phyloP scores from a whole-genome alignment of 2,113 vertebrate species.

The Cryptomyrus ogoouensis region DNA sequence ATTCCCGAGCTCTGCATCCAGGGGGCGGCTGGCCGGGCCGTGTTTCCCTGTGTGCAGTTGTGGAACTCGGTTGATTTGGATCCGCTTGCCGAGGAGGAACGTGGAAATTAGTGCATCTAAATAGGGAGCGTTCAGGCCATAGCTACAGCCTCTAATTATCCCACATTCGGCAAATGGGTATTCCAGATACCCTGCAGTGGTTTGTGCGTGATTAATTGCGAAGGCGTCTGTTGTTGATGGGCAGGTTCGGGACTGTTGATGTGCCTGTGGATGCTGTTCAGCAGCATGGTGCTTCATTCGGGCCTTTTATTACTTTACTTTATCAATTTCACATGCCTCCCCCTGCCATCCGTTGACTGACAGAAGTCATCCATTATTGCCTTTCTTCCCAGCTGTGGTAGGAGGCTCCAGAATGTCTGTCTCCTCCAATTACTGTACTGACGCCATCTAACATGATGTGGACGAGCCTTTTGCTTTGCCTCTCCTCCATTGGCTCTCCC shows the following conservation, averaged over 20 bases:
- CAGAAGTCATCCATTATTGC: conserved; percentile 31
- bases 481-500: background rate
- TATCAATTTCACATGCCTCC: conserved; percentile 20
- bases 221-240: conserved; percentile 23
- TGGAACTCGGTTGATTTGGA: background rate
- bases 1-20: background rate
- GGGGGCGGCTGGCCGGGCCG: conserved; percentile 24
- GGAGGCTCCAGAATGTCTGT: conserved; percentile 18
- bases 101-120: background rate
- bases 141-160: conserved; percentile 20
- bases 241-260: conserved; percentile 6
- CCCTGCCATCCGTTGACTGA: background rate
- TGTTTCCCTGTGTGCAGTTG: background rate
- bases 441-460: background rate
- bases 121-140: background rate
- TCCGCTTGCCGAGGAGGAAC: background rate
- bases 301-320: conserved; percentile 30
- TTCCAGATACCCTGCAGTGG: conserved; percentile 34
- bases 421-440: conserved; percentile 19
- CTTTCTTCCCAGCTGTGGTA: conserved; percentile 6
- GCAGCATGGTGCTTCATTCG: conserved; percentile 27
- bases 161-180: conserved; percentile 20
- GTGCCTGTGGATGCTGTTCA: conserved; percentile 26
- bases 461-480: too few relatives aligned
- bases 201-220: conserved; percentile 42